Base-by-base conservation (phyloP, 2,113 vertebrate genomes). In the Carettochelys insculpta region DNA sequence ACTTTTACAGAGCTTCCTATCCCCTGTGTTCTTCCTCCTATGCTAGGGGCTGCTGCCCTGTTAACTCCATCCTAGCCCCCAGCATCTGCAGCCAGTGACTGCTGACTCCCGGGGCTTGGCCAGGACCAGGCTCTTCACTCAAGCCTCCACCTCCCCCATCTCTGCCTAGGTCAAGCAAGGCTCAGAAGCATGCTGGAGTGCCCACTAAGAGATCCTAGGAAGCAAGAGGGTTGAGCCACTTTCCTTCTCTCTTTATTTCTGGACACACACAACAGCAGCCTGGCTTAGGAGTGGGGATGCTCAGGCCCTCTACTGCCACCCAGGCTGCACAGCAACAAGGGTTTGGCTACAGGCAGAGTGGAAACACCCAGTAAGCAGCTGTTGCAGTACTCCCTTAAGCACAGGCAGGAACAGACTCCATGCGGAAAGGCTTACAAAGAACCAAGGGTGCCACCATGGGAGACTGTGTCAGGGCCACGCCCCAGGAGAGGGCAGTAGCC, bases 211-310 rank as follows among this genome's bases (percentile, higher is more conserved):
- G 75, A 92, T 58, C 5, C 84, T 87, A 50, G 68, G 92, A 96
- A 95, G 87, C 29, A 95, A 94, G 78, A 92, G n/a, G 31, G 77
- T 94, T 90, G 77, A 96, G 91, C 8, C 90, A 77, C 75, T 96
- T 94, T 96, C 94, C 96, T 97, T 97, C 96, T 96, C 95, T 94
- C 87, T 90, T 97, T 97, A 97, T 97, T 97, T 95, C 82, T 90
- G 77, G 75, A 71, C 76, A 80, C 80, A 96, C 95, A 96, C 94
- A 95, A 95, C 94, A 97, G 92, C 94, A 96, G 93, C 93, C 95
- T 90, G 77, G 47, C 85, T 19, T 92, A 80, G 87, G 48, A 50
- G 87, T 85, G 90, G 48, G 61, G 61, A 34, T 29, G 54, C 54
- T 56, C 61, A 38, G 61, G 34, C 17, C 61, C 61, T 94, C 90